phyloP scores from a whole-genome alignment of 2,888 invertebrate species.

The Notodonta dromedarius region DNA sequence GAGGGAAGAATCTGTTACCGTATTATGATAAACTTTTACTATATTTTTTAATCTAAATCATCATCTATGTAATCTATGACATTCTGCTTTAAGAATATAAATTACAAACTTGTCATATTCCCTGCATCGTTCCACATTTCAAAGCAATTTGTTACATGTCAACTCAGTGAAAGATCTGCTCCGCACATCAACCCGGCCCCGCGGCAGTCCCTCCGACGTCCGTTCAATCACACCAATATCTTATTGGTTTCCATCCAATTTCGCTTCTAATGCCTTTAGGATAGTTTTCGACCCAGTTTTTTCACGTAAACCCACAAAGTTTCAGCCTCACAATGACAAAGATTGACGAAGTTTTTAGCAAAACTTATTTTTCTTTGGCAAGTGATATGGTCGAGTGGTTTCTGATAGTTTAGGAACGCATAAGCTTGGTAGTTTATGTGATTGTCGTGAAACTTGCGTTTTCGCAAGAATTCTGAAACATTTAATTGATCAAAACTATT shows the following conservation, averaged over 20 bases:
- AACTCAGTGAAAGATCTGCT: slow-evolving; percentile 20
- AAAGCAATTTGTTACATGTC: slow-evolving; percentile 33
- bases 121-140: slow-evolving; percentile 24
- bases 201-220: slow-evolving; percentile 7
- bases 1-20: too few species aligned
- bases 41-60: too few species aligned
- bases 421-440: not conserved
- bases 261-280: slow-evolving; percentile 37
- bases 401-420: not conserved
- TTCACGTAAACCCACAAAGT: slow-evolving; percentile 5
- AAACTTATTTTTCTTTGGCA: not conserved
- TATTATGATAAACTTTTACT: too few species aligned
- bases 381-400: slow-evolving; percentile 2
- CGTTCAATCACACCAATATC: slow-evolving; percentile 42
- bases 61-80: not conserved
- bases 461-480: too few species aligned
- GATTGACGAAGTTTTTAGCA: slow-evolving; percentile 3
- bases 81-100: not conserved
- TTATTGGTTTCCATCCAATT: slow-evolving; percentile 46
- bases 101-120: slow-evolving; percentile 10
- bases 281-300: slow-evolving; percentile 31
- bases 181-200: slow-evolving; percentile 16
- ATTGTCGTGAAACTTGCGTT: too few species aligned
- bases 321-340: not conserved
- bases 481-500: not conserved